Evolutionary conservation across 1,140 invertebrate species (phyloP), one percentile per base, ranked within the genome.

Genomic region (Battus philenor): DNA sequence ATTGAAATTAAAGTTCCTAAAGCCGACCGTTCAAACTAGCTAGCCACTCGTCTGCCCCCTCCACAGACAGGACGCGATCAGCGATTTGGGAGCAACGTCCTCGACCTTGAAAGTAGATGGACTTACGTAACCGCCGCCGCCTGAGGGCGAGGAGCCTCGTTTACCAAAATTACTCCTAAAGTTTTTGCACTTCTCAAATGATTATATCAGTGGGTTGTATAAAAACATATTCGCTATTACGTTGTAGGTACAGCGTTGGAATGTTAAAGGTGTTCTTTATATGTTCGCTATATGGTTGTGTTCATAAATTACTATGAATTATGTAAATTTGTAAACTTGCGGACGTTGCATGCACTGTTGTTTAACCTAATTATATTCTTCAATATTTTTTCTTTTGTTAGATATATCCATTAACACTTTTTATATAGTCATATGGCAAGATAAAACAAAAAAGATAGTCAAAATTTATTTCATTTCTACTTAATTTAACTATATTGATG

Each of bases 11-110:
- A 75, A n/a, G n/a, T n/a, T n/a, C n/a, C n/a, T n/a, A 57, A 63
- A 70, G 64, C 64, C 18, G 56, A 54, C 53, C 56, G 64, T 53
- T 71, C 66, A 75, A 81, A 77, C 66, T 69, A 66, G 67, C 57
- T 56, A 52, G 58, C n/a, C n/a, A n/a, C n/a, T n/a, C n/a, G n/a
- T n/a, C n/a, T n/a, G n/a, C n/a, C 54, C 45, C 64, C 60, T 59
- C 63, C 54, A 50, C 55, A 45, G 47, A 45, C 48, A 83, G 76
- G 79, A 82, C 74, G 68, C 72, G 70, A 70, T 78, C 78, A 74
- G 73, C 74, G 68, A 78, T 73, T 79, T 77, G 79, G 79, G 79
- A 81, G 72, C 80, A 84, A 81, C 64, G 80, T 74, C 80, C 80
- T 66, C 75, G 79, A 68, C 79, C 79, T 83, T 83, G 79, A 68